Evolutionary conservation across 2,888 invertebrate species (phyloP).

Genomic region (Scaptomyza polygonia): DNA sequence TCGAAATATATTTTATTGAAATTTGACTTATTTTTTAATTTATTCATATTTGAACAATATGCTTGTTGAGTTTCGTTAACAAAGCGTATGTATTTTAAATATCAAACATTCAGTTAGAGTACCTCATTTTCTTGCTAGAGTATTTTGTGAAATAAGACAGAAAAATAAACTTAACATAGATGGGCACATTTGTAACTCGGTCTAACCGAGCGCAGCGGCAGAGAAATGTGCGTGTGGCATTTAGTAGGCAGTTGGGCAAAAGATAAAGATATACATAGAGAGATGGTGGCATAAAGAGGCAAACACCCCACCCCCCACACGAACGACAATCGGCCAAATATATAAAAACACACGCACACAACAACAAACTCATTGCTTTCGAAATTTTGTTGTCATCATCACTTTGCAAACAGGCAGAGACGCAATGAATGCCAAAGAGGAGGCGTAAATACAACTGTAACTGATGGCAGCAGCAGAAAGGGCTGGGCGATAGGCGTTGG

Average conservation of each 20-base stretch:
- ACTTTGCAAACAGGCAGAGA: slow-evolving; percentile 50
- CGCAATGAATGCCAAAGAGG: slow-evolving; percentile 14
- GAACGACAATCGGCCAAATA: slow-evolving; percentile 18
- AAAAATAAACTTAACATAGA: slow-evolving; percentile 32
- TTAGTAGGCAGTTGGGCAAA: slow-evolving; percentile 49
- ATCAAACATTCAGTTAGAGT: too few species aligned
- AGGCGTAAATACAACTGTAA: slow-evolving; percentile 37
- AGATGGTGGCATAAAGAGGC: slow-evolving; percentile 30
- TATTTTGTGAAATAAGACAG: slow-evolving; percentile 22
- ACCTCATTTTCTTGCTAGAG: slow-evolving; percentile 26
- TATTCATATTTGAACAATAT: neutral
- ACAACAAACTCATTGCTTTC: slow-evolving; percentile 43
- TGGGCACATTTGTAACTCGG: slow-evolving; percentile 75
- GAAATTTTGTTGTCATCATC: slow-evolving; percentile 79
- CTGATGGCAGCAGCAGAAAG: slow-evolving; percentile 12
- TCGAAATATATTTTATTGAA: too few species aligned
- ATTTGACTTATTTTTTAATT: too few species aligned
- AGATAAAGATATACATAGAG: slow-evolving; percentile 34
- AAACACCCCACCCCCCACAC: too few species aligned
- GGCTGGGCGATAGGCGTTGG: slow-evolving; percentile 6
- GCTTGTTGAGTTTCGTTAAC: too few species aligned
- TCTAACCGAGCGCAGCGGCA: slow-evolving; percentile 70
- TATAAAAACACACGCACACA: too few species aligned
- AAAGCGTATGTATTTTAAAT: too few species aligned
- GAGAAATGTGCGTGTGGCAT: slow-evolving; percentile 77